Percentiles rank a stretch among this genome's conserved stretches.
phyloP scores from a whole-genome alignment of 2,113 vertebrate genomes.

The Brienomyrus brachyistius region DNA sequence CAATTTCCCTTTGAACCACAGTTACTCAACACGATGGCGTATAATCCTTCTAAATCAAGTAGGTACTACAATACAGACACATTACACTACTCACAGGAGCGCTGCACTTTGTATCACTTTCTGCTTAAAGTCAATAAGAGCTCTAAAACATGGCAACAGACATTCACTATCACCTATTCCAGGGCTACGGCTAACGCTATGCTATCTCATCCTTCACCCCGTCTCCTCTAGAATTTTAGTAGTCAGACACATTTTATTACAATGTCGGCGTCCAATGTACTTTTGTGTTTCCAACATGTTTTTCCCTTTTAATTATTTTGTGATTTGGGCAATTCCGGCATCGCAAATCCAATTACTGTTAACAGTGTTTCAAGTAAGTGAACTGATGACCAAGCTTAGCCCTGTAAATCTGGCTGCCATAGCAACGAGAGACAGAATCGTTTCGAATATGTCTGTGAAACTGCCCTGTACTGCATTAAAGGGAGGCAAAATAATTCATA shows the following conservation, averaged over 20 bases:
- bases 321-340: neutral
- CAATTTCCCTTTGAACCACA: neutral
- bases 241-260: conserved; percentile 25
- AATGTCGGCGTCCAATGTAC: neutral
- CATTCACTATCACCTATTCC: neutral
- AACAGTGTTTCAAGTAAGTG: neutral
- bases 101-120: neutral
- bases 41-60: conserved; percentile 7
- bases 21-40: neutral
- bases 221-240: conserved; percentile 1
- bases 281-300: neutral
- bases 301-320: neutral
- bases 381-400: neutral
- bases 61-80: neutral
- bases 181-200: neutral
- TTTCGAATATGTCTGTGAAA: neutral
- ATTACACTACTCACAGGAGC: neutral
- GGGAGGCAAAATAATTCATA: neutral
- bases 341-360: neutral
- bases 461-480: neutral
- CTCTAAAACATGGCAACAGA: neutral
- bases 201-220: neutral
- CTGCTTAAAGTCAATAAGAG: neutral
- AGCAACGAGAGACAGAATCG: neutral
- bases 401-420: neutral